These are phyloP conservation scores for Indri indri DNA, from an alignment of 2,113 vertebrate genomes.

Conservation along the genomic window DNA sequence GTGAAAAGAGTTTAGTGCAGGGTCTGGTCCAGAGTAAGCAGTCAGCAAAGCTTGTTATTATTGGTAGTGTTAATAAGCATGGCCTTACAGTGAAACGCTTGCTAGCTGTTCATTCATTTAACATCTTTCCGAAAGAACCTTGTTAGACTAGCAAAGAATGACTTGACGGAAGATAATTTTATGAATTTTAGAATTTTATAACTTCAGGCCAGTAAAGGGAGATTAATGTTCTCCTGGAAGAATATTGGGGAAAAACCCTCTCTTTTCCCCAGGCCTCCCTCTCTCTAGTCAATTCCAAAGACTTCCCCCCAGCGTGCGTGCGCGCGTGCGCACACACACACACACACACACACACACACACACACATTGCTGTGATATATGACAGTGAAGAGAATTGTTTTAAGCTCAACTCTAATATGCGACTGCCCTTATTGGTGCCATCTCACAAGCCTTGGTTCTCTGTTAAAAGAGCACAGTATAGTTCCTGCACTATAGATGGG, in stretches of 20 bases:
- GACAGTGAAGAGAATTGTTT: neutral
- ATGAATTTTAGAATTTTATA: neutral
- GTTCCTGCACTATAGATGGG: neutral
- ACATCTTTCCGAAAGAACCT: neutral
- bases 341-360: neutral
- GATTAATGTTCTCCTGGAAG: neutral
- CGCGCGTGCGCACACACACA: too few relatives aligned
- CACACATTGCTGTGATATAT: neutral
- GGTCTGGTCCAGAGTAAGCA: neutral
- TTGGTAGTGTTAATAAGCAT: neutral
- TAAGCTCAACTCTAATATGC: neutral
- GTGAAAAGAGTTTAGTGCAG: neutral
- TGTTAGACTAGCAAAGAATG: slow-evolving; percentile 5
- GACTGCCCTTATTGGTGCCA: neutral
- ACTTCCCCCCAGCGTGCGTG: neutral
- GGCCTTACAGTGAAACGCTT: neutral
- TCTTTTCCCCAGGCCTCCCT: neutral
- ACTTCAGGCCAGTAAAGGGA: neutral
- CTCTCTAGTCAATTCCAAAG: neutral
- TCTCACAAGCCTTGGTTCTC: neutral
- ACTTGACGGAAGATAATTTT: neutral
- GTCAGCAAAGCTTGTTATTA: neutral
- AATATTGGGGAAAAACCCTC: neutral
- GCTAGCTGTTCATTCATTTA: neutral
- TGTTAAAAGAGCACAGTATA: neutral